These are phyloP conservation scores for Parapsyche elsis DNA, from an alignment of 1,140 invertebrate genomes.

Conservation along the genomic window DNA sequence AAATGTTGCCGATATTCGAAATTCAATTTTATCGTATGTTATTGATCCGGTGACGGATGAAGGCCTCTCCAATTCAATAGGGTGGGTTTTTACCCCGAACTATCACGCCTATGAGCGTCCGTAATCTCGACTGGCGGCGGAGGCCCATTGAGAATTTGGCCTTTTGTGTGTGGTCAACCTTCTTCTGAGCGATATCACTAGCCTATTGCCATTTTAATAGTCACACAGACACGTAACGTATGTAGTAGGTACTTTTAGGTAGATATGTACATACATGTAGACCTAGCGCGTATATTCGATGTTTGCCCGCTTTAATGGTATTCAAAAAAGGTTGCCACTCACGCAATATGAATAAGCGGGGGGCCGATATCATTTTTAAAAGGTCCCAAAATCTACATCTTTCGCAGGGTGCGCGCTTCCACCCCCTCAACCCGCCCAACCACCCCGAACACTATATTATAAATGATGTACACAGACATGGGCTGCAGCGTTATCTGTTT, in stretches of 20 bases:
- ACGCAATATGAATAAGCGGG: constrained; percentile 56
- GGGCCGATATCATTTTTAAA: constrained; percentile 54
- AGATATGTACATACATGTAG: background rate
- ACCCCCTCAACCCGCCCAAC: constrained; percentile 11
- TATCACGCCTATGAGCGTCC: background rate
- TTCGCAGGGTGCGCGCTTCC: background rate
- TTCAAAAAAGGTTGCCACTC: constrained; percentile 47
- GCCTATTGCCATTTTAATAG: constrained; percentile 13
- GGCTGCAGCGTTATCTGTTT: constrained; percentile 55
- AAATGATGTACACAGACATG: constrained; percentile 55
- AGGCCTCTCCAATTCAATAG: background rate
- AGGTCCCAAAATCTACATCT: constrained; percentile 54
- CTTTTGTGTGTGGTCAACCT: constrained; percentile 19
- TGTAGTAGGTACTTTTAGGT: background rate
- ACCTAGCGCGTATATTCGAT: background rate
- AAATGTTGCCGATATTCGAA: background rate
- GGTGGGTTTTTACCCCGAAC: background rate
- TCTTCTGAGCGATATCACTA: background rate
- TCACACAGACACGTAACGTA: background rate
- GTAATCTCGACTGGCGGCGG: background rate
- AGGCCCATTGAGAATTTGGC: constrained; percentile 4
- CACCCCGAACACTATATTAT: constrained; percentile 47
- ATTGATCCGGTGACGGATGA: background rate
- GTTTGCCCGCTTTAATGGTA: constrained; percentile 21
- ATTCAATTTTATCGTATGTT: background rate